A percentile compares a stretch with the other conserved stretches of the same genome.
Evolutionary conservation across 2,113 vertebrate genomes (phyloP).

Genomic region (Phalacrocorax brasilianus): DNA sequence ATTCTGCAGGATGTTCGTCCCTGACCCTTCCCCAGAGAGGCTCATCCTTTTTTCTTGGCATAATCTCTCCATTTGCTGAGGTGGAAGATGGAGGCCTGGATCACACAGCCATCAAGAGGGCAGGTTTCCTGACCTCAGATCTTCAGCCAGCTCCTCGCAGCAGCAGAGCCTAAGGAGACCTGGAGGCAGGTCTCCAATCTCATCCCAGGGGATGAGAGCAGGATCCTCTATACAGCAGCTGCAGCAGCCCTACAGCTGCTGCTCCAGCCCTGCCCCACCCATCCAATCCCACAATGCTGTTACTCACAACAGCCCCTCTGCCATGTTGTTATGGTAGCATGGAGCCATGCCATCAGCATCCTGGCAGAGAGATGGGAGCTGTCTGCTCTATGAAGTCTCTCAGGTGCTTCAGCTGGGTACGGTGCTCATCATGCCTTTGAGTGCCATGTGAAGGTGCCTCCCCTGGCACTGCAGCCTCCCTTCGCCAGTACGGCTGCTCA

Average conservation of each 20-base stretch:
- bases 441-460: neutral
- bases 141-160: neutral
- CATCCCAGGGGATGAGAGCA: neutral
- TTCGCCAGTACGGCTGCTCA: neutral
- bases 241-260: neutral
- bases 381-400: neutral
- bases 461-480: neutral
- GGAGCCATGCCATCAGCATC: neutral
- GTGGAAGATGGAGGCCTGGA: neutral
- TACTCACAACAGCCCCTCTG: neutral
- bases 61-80: neutral
- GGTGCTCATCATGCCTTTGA: neutral
- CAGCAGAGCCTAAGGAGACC: neutral
- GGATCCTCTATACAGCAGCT: neutral
- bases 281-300: neutral
- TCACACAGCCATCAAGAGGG: neutral
- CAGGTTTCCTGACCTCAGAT: neutral
- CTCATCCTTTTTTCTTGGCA: neutral
- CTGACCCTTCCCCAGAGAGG: neutral
- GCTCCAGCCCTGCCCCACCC: neutral
- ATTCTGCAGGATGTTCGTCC: neutral
- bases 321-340: fast-evolving
- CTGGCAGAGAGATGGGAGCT: neutral
- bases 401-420: neutral
- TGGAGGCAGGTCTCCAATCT: neutral